These are phyloP conservation scores for Rhinolophus ferrumequinum DNA, from an alignment of 2,113 vertebrate species.

Conservation along the genomic window DNA sequence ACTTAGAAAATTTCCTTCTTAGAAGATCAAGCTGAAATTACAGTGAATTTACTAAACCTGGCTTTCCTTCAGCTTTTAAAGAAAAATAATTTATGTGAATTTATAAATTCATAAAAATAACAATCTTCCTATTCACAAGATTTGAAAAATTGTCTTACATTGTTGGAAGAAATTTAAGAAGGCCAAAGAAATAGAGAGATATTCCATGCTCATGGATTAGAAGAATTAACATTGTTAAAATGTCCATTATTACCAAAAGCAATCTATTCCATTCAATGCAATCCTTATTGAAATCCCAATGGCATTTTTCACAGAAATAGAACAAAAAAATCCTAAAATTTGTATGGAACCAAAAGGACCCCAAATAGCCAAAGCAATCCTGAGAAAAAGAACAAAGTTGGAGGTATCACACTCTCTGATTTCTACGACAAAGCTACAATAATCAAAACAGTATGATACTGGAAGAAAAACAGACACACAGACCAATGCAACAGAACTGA, in stretches of 20 bases:
- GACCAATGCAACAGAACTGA: neutral
- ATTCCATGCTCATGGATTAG: neutral
- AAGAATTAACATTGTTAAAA: neutral
- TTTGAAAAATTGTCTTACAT: neutral
- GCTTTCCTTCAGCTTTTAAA: neutral
- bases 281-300: neutral
- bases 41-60: neutral
- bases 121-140: neutral
- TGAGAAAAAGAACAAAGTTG: neutral
- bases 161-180: neutral
- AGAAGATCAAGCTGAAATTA: constrained; percentile 17
- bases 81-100: constrained; percentile 10
- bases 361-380: neutral
- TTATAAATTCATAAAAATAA: constrained; percentile 46
- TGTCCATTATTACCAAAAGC: neutral
- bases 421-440: neutral
- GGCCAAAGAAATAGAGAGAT: neutral
- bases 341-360: neutral
- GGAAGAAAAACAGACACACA: neutral
- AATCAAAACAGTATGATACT: neutral
- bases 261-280: neutral
- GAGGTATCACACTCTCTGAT: neutral
- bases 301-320: neutral
- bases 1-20: neutral
- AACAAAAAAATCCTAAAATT: neutral